These are phyloP conservation scores for Candoia aspera DNA, from an alignment of 2,113 vertebrate genomes.

Conservation along the genomic window DNA sequence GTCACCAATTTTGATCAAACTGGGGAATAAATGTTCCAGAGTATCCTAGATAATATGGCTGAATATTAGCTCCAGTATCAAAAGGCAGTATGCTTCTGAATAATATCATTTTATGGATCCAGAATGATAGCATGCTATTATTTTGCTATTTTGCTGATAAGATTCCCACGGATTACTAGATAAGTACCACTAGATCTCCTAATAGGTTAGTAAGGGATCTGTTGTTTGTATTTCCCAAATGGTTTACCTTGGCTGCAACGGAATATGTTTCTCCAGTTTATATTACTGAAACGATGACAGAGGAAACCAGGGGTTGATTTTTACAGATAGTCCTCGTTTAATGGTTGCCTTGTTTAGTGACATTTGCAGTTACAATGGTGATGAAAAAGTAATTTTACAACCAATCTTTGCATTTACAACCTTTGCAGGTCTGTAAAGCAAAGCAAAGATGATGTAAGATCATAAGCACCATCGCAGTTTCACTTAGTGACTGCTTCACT, in stretches of 20 bases:
- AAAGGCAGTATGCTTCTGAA: neutral
- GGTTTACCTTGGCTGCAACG: neutral
- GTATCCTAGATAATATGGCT: neutral
- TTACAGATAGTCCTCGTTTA: neutral
- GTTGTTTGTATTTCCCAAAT: neutral
- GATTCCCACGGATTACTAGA: neutral
- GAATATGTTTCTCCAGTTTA: neutral
- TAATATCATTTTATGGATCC: neutral
- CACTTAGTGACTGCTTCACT: neutral
- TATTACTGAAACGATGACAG: neutral
- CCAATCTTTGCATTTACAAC: neutral
- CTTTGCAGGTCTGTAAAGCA: neutral
- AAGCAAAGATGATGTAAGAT: neutral
- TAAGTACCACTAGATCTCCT: neutral
- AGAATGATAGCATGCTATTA: neutral
- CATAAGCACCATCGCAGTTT: neutral
- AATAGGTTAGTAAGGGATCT: neutral
- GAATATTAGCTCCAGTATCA: neutral
- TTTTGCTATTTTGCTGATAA: neutral
- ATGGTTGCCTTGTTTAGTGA: neutral
- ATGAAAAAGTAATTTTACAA: neutral
- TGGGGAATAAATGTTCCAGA: neutral
- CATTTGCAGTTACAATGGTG: neutral
- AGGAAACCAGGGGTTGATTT: neutral
- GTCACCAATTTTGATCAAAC: neutral